phyloP scores from a whole-genome alignment of 2,113 vertebrate species.

The Chascanopsetta lugubris region DNA sequence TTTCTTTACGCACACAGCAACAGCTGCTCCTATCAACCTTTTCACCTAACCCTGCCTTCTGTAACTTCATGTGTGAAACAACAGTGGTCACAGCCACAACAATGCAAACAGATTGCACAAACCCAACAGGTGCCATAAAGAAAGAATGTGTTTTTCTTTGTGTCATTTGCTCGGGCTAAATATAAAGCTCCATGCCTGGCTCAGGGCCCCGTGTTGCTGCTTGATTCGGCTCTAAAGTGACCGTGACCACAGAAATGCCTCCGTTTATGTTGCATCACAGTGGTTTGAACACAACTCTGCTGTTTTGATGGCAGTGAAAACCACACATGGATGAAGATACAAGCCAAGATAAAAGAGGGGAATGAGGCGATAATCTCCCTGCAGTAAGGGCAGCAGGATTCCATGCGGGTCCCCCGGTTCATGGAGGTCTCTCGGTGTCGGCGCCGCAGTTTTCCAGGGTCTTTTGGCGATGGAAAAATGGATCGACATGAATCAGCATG shows the following conservation, averaged over 20 bases:
- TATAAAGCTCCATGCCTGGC: slow-evolving; percentile 32
- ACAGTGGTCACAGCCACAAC: slow-evolving; percentile 35
- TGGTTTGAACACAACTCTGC: slow-evolving; percentile 48
- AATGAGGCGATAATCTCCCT: slow-evolving; percentile 31
- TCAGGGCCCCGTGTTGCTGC: slow-evolving; percentile 34
- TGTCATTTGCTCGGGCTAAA: slow-evolving; percentile 19
- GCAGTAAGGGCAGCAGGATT: slow-evolving; percentile 40
- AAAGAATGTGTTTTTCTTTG: slow-evolving; percentile 33
- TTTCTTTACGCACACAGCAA: slow-evolving; percentile 8
- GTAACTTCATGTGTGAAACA: slow-evolving; percentile 53
- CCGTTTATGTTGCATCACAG: slow-evolving; percentile 61
- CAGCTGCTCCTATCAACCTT: slow-evolving; percentile 50
- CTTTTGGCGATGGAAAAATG: slow-evolving; percentile 43
- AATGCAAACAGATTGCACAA: slow-evolving; percentile 36
- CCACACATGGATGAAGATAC: slow-evolving; percentile 53
- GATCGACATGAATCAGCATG: slow-evolving; percentile 61
- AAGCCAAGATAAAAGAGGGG: slow-evolving; percentile 34
- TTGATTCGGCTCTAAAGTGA: slow-evolving; percentile 48
- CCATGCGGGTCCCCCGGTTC: slow-evolving; percentile 48
- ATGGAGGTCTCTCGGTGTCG: slow-evolving; percentile 27
- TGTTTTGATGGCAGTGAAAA: slow-evolving; percentile 43
- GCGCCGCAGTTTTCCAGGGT: slow-evolving; percentile 29
- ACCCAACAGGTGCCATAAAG: slow-evolving; percentile 48
- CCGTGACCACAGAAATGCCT: slow-evolving; percentile 51
- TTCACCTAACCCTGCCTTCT: slow-evolving; percentile 44